Evolutionary conservation across 1,140 invertebrate species (phyloP).

Genomic region (Trinorchestia longiramus): DNA sequence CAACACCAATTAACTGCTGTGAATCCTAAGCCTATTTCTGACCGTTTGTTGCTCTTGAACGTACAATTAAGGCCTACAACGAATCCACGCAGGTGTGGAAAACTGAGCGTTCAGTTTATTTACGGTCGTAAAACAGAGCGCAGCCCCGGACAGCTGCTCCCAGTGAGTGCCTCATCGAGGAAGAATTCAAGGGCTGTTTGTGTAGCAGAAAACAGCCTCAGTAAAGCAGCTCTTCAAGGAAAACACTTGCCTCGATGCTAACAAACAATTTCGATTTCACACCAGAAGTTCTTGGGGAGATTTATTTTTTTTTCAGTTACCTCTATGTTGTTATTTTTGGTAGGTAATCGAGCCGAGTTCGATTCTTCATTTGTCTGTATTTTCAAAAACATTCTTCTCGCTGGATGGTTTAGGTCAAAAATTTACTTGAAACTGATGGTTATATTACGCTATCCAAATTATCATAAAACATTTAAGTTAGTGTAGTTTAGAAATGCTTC

Average conservation of each 20-base stretch:
- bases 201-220: not conserved
- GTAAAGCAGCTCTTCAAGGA: not conserved
- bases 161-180: not conserved
- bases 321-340: not conserved
- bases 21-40: not conserved
- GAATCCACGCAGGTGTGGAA: not conserved
- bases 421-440: not conserved
- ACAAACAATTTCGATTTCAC: not conserved
- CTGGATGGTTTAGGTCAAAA: not conserved
- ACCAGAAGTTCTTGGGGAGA: not conserved
- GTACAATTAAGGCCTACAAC: not conserved
- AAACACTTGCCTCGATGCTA: not conserved
- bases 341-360: not conserved
- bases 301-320: not conserved
- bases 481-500: too few species aligned
- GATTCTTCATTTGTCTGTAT: not conserved
- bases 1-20: not conserved
- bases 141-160: not conserved
- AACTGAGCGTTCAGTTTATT: not conserved
- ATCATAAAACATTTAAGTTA: not conserved
- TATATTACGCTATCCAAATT: not conserved
- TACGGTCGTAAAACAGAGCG: not conserved
- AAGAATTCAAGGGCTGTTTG: not conserved
- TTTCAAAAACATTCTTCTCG: not conserved
- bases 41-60: not conserved